phyloP scores from a whole-genome alignment of 2,113 vertebrate species.

The Siniperca chuatsi region DNA sequence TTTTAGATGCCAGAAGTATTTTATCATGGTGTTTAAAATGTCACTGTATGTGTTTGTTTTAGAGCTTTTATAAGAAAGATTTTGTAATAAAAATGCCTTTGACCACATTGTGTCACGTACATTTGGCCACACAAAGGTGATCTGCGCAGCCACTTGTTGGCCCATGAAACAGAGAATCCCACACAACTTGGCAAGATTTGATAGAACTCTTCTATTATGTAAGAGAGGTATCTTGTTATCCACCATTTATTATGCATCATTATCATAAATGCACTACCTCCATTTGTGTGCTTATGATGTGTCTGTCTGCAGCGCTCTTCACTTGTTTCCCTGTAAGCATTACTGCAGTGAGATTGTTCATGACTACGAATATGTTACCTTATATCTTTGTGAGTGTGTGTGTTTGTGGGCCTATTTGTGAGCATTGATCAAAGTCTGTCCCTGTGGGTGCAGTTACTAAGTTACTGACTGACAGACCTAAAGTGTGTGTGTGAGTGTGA shows the following conservation, averaged over 20 bases:
- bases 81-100: slow-evolving; percentile 69
- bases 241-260: slow-evolving; percentile 69
- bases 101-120: background rate
- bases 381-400: slow-evolving; percentile 22
- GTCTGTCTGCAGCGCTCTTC: slow-evolving; percentile 37
- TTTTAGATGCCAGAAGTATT: slow-evolving; percentile 65
- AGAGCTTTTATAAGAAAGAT: slow-evolving; percentile 64
- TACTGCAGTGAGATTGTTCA: slow-evolving; percentile 35
- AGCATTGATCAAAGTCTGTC: slow-evolving; percentile 76
- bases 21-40: slow-evolving; percentile 52
- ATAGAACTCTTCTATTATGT: slow-evolving; percentile 68
- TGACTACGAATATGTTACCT: slow-evolving; percentile 56
- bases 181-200: slow-evolving; percentile 33
- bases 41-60: slow-evolving; percentile 60
- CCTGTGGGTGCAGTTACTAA: slow-evolving; percentile 41
- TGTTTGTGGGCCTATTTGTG: slow-evolving; percentile 37
- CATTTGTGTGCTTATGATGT: slow-evolving; percentile 33
- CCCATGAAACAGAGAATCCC: slow-evolving; percentile 9
- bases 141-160: background rate
- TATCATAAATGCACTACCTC: slow-evolving; percentile 62
- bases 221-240: slow-evolving; percentile 51
- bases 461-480: slow-evolving; percentile 71
- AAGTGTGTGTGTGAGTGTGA: slow-evolving; percentile 10
- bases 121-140: background rate
- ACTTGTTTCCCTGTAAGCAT: slow-evolving; percentile 59